Conservation (phyloP, 2,888 invertebrate species). For the Pheosia tremula region DNA sequence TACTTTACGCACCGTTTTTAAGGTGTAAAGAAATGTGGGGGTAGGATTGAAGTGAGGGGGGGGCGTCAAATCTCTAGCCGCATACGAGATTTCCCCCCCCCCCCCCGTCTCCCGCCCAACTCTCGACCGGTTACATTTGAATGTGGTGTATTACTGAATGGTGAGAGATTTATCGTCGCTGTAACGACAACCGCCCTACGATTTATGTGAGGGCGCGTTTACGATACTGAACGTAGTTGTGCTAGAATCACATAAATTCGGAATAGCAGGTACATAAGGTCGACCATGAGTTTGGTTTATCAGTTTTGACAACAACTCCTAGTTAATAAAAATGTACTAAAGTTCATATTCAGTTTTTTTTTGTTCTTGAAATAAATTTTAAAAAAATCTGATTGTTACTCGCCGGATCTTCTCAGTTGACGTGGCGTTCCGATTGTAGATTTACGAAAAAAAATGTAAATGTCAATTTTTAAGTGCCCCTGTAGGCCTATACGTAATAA, state of each 20-base stretch:
- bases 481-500: no score
- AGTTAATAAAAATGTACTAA: no score
- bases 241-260: conserved; percentile 27
- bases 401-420: no score
- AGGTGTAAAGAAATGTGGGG: conserved; percentile 48
- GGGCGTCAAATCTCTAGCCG: conserved; percentile 43
- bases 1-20: conserved; percentile 60
- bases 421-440: no score
- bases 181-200: conserved; percentile 62
- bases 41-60: conserved; percentile 18
- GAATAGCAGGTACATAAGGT: conserved; percentile 23
- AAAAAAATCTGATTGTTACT: no score
- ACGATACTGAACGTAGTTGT: conserved; percentile 18
- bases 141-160: conserved; percentile 78
- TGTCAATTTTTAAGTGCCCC: no score
- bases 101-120: conserved; percentile 12
- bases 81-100: conserved; percentile 42
- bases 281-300: no score
- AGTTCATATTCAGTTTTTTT: no score
- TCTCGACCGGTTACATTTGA: conserved; percentile 63
- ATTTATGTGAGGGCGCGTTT: conserved; percentile 61
- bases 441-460: no score
- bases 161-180: conserved; percentile 71
- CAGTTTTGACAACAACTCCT: no score
- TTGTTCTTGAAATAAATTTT: no score